phyloP scores from a whole-genome alignment of 1,140 invertebrate genomes.

The Drosophila triauraria region DNA sequence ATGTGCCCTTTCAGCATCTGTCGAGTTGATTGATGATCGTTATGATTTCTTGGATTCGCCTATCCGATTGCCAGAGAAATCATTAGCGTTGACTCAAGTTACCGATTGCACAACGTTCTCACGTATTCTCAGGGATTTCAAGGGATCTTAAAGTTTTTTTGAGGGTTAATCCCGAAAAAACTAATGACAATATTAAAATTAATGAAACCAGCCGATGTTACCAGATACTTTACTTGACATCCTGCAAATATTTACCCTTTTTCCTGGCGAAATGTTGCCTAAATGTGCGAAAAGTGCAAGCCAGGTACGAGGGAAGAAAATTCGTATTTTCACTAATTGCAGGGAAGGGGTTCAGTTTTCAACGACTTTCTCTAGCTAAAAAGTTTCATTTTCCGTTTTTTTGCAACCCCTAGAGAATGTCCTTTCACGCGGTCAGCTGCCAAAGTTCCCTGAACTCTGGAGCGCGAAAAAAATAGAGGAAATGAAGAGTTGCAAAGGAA shows the following conservation, averaged over 20 bases:
- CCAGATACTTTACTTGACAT: constrained; percentile 58
- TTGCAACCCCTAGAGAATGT: constrained; percentile 58
- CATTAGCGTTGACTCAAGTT: constrained; percentile 72
- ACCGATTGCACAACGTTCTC: constrained; percentile 55
- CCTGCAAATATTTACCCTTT: constrained; percentile 74
- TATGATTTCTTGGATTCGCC: constrained; percentile 54
- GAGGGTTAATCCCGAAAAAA: constrained; percentile 40
- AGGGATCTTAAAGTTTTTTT: constrained; percentile 26
- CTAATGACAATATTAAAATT: constrained; percentile 82
- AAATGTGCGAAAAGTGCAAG: constrained; percentile 33
- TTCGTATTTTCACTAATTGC: constrained; percentile 37
- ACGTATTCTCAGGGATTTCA: constrained; percentile 48
- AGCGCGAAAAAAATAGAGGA: constrained; percentile 40
- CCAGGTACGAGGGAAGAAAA: constrained; percentile 34
- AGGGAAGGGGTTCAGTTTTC: constrained; percentile 43
- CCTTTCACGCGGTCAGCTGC: constrained; percentile 59
- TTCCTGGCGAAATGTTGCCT: constrained; percentile 52
- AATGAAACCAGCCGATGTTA: constrained; percentile 60
- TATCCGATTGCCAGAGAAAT: constrained; percentile 38
- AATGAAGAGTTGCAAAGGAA: constrained; percentile 6
- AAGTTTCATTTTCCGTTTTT: constrained; percentile 43
- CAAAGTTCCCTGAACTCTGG: constrained; percentile 64
- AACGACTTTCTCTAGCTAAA: constrained; percentile 24
- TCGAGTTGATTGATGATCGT: constrained; percentile 72
- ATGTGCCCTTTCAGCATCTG: constrained; percentile 69